Percentiles rank a stretch among this genome's conserved stretches.
These are phyloP conservation scores for Siphamia tubifer DNA, from an alignment of 2,113 vertebrate genomes.

Conservation along the genomic window DNA sequence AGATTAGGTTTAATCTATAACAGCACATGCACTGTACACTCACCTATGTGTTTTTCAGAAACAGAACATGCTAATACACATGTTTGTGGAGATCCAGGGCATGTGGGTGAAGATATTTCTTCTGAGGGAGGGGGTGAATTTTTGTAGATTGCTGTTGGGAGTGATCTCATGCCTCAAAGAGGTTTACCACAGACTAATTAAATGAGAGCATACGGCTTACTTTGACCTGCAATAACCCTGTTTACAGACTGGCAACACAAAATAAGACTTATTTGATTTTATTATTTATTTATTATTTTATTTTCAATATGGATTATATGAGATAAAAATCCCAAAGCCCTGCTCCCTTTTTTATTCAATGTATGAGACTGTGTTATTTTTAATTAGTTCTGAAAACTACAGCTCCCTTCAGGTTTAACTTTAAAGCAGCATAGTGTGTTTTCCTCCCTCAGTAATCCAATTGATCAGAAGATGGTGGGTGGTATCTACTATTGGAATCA, in stretches of 20 bases:
- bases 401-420: too few species aligned
- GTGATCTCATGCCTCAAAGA: constrained; percentile 60
- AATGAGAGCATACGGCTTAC: constrained; percentile 49
- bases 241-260: constrained; percentile 8
- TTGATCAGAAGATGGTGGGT: too few species aligned
- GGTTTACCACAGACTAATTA: constrained; percentile 74
- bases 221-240: constrained; percentile 31
- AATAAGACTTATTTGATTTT: neutral
- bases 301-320: too few species aligned
- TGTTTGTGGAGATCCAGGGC: constrained; percentile 48
- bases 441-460: too few species aligned
- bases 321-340: neutral
- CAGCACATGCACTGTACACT: neutral
- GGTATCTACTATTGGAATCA: neutral
- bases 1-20: neutral
- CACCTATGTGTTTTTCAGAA: neutral
- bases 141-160: constrained; percentile 54
- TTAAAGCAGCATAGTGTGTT: too few species aligned
- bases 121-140: constrained; percentile 47
- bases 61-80: neutral
- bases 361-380: too few species aligned
- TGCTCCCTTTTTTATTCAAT: too few species aligned
- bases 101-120: constrained; percentile 32
- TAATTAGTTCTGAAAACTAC: too few species aligned
- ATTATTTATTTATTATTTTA: neutral